phyloP scores from a whole-genome alignment of 2,113 vertebrate genomes.

The Tilapia sparmanii region DNA sequence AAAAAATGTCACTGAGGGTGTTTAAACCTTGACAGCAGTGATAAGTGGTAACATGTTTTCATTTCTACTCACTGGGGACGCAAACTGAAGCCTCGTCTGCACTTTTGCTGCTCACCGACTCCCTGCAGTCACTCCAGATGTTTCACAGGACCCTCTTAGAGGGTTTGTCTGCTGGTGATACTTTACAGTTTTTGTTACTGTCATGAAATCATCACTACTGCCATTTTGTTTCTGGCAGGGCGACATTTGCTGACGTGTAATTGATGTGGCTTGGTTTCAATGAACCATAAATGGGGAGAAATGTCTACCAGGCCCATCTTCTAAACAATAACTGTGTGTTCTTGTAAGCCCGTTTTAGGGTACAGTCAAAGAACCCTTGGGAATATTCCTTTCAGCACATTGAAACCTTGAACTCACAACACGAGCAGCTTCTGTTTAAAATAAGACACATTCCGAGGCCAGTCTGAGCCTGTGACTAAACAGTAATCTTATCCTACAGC shows the following conservation, averaged over 20 bases:
- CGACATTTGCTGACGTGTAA: not conserved
- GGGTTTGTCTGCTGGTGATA: not conserved
- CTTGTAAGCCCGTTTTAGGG: not conserved
- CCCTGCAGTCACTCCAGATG: not conserved
- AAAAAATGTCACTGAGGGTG: not conserved
- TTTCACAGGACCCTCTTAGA: not conserved
- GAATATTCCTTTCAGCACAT: not conserved
- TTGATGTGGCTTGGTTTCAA: not conserved
- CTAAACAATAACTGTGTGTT: not conserved
- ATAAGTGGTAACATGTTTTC: not conserved
- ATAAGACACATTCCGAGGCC: not conserved
- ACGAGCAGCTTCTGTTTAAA: not conserved
- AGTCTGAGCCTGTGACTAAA: not conserved
- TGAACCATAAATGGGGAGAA: not conserved
- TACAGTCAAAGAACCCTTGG: not conserved
- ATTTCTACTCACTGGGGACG: not conserved
- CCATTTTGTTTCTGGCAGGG: not conserved
- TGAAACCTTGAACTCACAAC: not conserved
- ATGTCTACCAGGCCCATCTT: not conserved
- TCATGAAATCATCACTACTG: not conserved
- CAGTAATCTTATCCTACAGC: conserved; percentile 1
- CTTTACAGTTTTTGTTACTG: not conserved
- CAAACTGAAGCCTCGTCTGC: not conserved
- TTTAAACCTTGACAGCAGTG: not conserved
- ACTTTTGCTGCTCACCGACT: not conserved